Conservation (phyloP, 2,797 vertebrate species). For the Danionella dracula region DNA sequence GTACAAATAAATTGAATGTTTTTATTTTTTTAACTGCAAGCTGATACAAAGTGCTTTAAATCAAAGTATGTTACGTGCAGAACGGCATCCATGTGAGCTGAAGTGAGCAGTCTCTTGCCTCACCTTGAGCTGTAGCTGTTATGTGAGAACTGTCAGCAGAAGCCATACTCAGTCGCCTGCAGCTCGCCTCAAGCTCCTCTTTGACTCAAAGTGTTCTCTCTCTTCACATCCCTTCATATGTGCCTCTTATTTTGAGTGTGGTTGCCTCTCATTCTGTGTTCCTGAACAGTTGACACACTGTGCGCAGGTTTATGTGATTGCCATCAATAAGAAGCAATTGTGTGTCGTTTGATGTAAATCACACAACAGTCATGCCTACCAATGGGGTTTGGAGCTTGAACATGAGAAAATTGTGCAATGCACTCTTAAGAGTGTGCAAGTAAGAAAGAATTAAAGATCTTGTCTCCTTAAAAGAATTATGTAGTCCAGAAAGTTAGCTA, state of each 20-base stretch:
- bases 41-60: too few species aligned
- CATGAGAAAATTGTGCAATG: too few species aligned
- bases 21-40: too few species aligned
- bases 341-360: conserved; percentile 28
- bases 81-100: background rate
- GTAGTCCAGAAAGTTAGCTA: too few species aligned
- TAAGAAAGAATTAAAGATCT: too few species aligned
- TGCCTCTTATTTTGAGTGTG: conserved; percentile 70
- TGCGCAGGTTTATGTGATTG: conserved; percentile 37
- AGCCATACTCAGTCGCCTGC: conserved; percentile 84
- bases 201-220: conserved; percentile 90
- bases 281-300: conserved; percentile 36
- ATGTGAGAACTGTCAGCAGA: conserved; percentile 86
- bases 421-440: too few species aligned
- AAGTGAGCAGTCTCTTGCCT: conserved; percentile 72
- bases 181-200: conserved; percentile 89
- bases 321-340: conserved; percentile 51
- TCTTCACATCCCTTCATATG: conserved; percentile 88
- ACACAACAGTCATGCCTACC: conserved; percentile 48
- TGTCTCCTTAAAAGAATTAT: too few species aligned
- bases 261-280: conserved; percentile 53
- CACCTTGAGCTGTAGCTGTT: conserved; percentile 84
- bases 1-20: too few species aligned
- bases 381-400: conserved; percentile 1
- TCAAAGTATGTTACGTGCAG: too few species aligned